Percentiles rank a stretch among this genome's conserved stretches.
Conservation (phyloP, 2,113 vertebrate species). For the Acanthochromis polyacanthus region DNA sequence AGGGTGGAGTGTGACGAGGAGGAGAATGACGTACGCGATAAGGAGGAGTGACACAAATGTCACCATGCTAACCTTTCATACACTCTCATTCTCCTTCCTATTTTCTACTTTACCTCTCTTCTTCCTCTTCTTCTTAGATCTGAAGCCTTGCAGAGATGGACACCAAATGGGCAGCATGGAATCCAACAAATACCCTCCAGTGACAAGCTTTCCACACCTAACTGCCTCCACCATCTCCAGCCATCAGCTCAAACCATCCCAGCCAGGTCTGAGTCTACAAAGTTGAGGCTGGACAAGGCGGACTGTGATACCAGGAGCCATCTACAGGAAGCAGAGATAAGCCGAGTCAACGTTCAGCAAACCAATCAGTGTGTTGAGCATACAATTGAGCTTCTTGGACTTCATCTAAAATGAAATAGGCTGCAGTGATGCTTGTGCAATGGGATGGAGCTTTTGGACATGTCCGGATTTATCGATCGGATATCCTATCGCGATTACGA, state of each 20-base stretch:
- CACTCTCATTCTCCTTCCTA: constrained; percentile 55
- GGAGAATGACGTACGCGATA: constrained; percentile 76
- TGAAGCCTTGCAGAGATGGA: constrained; percentile 52
- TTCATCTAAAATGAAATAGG: constrained; percentile 58
- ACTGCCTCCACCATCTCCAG: constrained; percentile 40
- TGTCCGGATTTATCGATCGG: constrained; percentile 73
- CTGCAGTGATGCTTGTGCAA: constrained; percentile 68
- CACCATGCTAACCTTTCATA: constrained; percentile 80
- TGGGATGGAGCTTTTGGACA: constrained; percentile 66
- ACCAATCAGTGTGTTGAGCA: constrained; percentile 52
- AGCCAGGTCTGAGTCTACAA: constrained; percentile 29
- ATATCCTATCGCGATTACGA: constrained; percentile 69
- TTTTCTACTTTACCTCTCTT: constrained; percentile 46
- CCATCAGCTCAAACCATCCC: constrained; percentile 36
- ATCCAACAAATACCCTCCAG: constrained; percentile 41
- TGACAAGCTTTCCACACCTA: constrained; percentile 52
- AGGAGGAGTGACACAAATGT: constrained; percentile 82
- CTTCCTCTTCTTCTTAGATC: constrained; percentile 60
- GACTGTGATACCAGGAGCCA: constrained; percentile 7
- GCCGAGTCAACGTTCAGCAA: constrained; percentile 38
- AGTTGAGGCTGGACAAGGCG: constrained; percentile 34
- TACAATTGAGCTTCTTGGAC: constrained; percentile 49
- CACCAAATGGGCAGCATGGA: constrained; percentile 69
- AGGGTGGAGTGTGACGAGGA: constrained; percentile 71
- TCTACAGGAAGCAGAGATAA: constrained; percentile 37